A percentile compares a stretch with the other conserved stretches of the same genome.
Conservation (phyloP, 2,113 vertebrate species). For the Myrmecobius fasciatus region DNA sequence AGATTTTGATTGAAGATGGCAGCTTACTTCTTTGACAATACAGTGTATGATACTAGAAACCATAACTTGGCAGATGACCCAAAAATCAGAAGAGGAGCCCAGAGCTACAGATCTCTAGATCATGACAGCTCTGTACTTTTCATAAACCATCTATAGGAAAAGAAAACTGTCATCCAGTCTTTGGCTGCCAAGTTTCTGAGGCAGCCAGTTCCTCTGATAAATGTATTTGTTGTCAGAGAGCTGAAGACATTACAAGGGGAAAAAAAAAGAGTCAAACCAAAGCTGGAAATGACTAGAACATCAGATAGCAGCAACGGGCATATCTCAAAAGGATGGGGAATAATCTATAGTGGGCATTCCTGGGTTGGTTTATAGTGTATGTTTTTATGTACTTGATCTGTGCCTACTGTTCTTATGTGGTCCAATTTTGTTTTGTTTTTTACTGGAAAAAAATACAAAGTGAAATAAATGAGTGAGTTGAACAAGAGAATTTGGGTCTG, state of each 20-base stretch:
- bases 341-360: conserved; percentile 56
- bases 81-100: neutral
- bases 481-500: conserved; percentile 28
- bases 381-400: conserved; percentile 41
- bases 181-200: conserved; percentile 21
- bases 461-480: conserved; percentile 67
- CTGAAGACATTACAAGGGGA: neutral
- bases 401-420: conserved; percentile 54
- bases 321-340: conserved; percentile 32
- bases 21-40: neutral
- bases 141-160: conserved; percentile 5
- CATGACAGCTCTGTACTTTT: neutral
- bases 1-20: conserved; percentile 26
- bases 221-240: neutral
- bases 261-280: conserved; percentile 35
- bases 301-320: conserved; percentile 25
- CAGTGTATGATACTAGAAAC: neutral
- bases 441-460: conserved; percentile 54
- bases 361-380: conserved; percentile 38
- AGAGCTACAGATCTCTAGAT: neutral
- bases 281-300: conserved; percentile 44
- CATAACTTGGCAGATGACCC: neutral
- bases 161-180: neutral
- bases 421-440: conserved; percentile 56
- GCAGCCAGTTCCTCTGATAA: neutral